Base-by-base conservation (phyloP, 2,888 invertebrate genomes). In the Arrhopalites spinosus region DNA sequence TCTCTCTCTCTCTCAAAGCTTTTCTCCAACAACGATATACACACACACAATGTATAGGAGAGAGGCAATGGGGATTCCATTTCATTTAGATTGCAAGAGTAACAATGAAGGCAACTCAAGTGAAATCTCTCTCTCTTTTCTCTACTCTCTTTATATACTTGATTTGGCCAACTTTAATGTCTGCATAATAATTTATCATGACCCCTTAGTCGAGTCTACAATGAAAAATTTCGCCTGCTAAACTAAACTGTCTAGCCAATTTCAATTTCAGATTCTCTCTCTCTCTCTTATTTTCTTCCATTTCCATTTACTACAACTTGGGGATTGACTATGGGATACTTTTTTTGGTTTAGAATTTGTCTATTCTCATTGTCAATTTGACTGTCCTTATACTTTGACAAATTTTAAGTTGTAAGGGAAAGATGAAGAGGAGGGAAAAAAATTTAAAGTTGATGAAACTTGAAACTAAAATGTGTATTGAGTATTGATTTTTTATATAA, bases 111-210 rank as follows among this genome's bases (percentile, higher is more conserved):
- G 23, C 13, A 59, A 59, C 20, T 63, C 25, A 30, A 43, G 66
- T 36, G 23, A 45, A 67, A 67, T 67, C 45, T 45, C 11, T 36
- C 20, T 66, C 23, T 45, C 45, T 45, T 15, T 36, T 17, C 15
- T 36, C 25, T n/a, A 1, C 27, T 63, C 29, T 29, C 45, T 36
- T 23, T 45, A 36, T 45, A 20, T 30, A 30, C 23, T 23, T 67
- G 67, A 45, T 45, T 20, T 67, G 45, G 23, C 43, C 45, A 45
- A 43, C 45, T 67, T 45, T 45, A 45, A 29, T 23, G 17, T 17
- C n/a, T 53, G n/a, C 67, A 45, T 67, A 45, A 45, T 25, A 43
- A 43, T 53, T 53, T 53, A 53, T 53, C n/a, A 20, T 53, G 53
- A 53, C n/a, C 23, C n/a, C 23, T 20, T n/a, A 53, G 23, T 8